Evolutionary conservation across 2,888 invertebrate species (phyloP).

Genomic region (Tethea ocularis): DNA sequence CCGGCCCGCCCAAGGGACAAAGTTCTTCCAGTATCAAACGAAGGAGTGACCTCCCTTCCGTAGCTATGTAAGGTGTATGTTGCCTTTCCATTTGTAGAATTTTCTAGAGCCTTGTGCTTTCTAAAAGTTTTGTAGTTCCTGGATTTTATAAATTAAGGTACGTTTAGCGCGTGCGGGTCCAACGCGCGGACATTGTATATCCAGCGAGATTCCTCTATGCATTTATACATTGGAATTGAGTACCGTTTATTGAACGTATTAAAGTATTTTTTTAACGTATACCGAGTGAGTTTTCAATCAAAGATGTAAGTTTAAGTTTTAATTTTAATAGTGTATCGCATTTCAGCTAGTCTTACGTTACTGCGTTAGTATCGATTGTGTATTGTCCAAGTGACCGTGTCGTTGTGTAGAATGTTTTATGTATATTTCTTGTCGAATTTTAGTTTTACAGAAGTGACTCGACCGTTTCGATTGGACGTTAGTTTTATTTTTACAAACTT

Average conservation of each 20-base stretch:
- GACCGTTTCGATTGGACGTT: slow-evolving; percentile 54
- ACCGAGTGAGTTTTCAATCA: slow-evolving; percentile 81
- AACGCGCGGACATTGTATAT: slow-evolving; percentile 39
- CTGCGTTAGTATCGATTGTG: slow-evolving; percentile 69
- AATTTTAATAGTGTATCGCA: slow-evolving; percentile 79
- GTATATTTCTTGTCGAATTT: slow-evolving; percentile 75
- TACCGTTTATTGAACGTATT: slow-evolving; percentile 55
- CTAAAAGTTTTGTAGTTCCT: slow-evolving; percentile 73
- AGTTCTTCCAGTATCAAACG: slow-evolving; percentile 37
- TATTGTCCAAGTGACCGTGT: slow-evolving; percentile 70
- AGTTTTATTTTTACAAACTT: slow-evolving; percentile 58
- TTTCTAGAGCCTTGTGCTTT: slow-evolving; percentile 58
- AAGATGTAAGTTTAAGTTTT: slow-evolving; percentile 82
- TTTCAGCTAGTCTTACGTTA: slow-evolving; percentile 83
- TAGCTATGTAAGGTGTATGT: slow-evolving; percentile 55
- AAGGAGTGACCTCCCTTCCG: slow-evolving; percentile 46
- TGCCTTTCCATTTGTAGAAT: slow-evolving; percentile 25
- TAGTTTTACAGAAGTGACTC: slow-evolving; percentile 62
- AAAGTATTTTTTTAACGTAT: slow-evolving; percentile 68
- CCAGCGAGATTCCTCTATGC: slow-evolving; percentile 62
- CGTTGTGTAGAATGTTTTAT: slow-evolving; percentile 64
- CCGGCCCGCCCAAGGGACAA: slow-evolving; percentile 32
- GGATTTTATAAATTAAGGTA: slow-evolving; percentile 44
- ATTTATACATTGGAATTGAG: slow-evolving; percentile 74
- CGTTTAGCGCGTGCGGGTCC: slow-evolving; percentile 46